A percentile compares a stretch with the other conserved stretches of the same genome.
Conservation (phyloP, 2,797 vertebrate genomes). For the Alca torda region DNA sequence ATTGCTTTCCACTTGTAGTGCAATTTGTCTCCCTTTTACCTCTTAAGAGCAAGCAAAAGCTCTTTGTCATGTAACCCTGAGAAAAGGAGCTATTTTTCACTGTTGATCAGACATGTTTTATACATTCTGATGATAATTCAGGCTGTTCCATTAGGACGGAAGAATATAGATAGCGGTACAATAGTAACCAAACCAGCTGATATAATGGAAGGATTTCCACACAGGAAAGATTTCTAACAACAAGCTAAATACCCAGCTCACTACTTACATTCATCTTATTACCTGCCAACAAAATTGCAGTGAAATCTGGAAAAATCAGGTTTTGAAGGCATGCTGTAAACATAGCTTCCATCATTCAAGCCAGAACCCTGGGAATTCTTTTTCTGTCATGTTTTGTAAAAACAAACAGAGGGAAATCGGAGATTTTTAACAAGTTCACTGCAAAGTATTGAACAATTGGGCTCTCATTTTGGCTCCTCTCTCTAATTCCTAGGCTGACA, state of each 20-base stretch:
- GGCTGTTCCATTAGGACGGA: neutral
- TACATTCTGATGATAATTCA: neutral
- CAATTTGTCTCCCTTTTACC: neutral
- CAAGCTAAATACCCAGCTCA: neutral
- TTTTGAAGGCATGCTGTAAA: neutral
- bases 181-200: neutral
- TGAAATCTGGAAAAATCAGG: neutral
- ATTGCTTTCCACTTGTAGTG: neutral
- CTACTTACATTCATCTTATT: neutral
- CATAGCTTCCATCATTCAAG: neutral
- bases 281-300: neutral
- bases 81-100: neutral
- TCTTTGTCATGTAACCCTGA: neutral
- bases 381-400: neutral
- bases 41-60: neutral
- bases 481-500: constrained; percentile 1
- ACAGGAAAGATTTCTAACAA: neutral
- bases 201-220: neutral
- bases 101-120: neutral
- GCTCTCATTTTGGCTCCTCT: neutral
- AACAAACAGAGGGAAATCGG: neutral
- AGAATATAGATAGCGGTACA: neutral
- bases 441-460: neutral
- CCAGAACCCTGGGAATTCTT: neutral
- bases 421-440: neutral